Conservation (phyloP, 2,888 invertebrate species). For the Luperina nickerlii region DNA sequence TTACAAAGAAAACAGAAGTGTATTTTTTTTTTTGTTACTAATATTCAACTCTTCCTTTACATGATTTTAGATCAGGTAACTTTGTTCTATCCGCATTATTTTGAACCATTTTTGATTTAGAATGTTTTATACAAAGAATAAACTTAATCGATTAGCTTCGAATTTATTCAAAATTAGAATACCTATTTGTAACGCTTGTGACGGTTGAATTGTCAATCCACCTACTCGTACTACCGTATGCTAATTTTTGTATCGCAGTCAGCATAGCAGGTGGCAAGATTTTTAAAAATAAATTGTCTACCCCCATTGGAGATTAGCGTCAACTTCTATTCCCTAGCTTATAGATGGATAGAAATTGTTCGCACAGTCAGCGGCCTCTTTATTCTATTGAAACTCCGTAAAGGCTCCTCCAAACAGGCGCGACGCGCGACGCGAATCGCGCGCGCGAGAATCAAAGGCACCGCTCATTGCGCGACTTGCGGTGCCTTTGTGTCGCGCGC, state of each 20-base stretch:
- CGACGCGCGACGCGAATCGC: too few species aligned
- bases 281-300: slow-evolving; percentile 4
- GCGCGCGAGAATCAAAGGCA: too few species aligned
- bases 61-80: slow-evolving; percentile 59
- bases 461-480: too few species aligned
- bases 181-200: slow-evolving; percentile 6
- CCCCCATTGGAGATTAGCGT: neutral
- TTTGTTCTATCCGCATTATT: slow-evolving; percentile 47
- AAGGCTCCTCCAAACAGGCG: too few species aligned
- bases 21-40: slow-evolving; percentile 64
- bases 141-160: neutral
- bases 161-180: slow-evolving; percentile 18
- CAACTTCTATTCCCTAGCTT: neutral
- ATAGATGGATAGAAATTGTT: slow-evolving; percentile 1
- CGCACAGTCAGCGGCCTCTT: neutral
- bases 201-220: slow-evolving; percentile 7
- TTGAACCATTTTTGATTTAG: slow-evolving; percentile 16
- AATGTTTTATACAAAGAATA: slow-evolving; percentile 29
- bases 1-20: slow-evolving; percentile 71
- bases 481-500: too few species aligned
- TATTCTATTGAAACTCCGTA: neutral
- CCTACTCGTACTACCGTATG: neutral
- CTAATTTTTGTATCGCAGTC: neutral
- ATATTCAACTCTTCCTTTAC: slow-evolving; percentile 54
- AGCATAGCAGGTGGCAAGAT: slow-evolving; percentile 21